Conservation (phyloP, 2,113 vertebrate species). For the Corythornis cristatus region DNA sequence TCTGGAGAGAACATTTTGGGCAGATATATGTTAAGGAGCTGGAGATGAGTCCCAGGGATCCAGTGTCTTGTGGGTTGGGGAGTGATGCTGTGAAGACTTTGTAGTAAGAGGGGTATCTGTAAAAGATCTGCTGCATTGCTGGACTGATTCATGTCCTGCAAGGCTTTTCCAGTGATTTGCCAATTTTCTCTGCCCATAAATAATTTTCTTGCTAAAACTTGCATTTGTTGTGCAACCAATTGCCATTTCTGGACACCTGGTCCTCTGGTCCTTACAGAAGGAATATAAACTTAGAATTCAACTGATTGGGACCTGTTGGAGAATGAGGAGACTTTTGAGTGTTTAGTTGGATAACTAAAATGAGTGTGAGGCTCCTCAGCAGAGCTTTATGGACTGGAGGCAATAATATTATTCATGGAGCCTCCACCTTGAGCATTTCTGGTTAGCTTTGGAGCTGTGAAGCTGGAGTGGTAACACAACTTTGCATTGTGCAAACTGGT, state of each 20-base stretch:
- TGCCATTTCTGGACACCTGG: neutral
- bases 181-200: neutral
- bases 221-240: neutral
- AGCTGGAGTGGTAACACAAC: neutral
- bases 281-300: neutral
- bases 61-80: neutral
- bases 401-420: neutral
- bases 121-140: neutral
- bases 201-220: neutral
- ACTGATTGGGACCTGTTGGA: neutral
- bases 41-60: neutral
- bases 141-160: neutral
- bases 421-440: neutral
- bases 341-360: neutral
- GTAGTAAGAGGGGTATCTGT: neutral
- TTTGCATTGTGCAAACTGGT: neutral
- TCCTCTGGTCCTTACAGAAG: neutral
- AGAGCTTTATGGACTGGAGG: neutral
- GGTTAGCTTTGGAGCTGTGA: neutral
- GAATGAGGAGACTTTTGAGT: neutral
- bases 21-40: neutral
- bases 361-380: neutral
- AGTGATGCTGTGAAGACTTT: neutral
- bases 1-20: neutral
- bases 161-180: neutral